Conservation (phyloP, 2,888 invertebrate genomes). For the Priocnemis perturbator region DNA sequence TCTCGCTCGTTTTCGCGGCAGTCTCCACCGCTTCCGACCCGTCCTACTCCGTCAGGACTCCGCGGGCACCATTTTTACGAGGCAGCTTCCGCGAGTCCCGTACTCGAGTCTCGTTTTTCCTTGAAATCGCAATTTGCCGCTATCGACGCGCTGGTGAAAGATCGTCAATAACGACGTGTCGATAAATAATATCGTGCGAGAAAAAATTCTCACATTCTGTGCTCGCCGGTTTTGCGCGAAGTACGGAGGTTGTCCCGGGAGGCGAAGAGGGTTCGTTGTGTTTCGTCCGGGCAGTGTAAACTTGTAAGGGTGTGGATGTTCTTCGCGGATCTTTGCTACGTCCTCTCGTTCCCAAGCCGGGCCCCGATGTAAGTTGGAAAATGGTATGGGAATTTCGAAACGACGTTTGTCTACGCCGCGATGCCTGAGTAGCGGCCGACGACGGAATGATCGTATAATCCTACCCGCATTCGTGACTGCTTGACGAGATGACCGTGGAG, state of each 20-base stretch:
- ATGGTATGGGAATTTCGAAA: too few relatives aligned
- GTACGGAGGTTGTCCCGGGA: background rate
- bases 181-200: slow-evolving; percentile 17
- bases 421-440: slow-evolving; percentile 19
- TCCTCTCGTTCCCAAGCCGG: too few relatives aligned
- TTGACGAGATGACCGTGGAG: background rate
- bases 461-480: slow-evolving; percentile 19
- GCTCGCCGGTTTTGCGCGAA: too few relatives aligned
- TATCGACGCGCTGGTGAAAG: background rate
- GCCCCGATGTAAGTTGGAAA: too few relatives aligned
- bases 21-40: slow-evolving; percentile 16
- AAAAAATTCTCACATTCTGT: too few relatives aligned
- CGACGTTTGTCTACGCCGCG: background rate
- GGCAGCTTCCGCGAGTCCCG: slow-evolving; percentile 27
- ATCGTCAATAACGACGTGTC: slow-evolving; percentile 5
- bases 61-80: slow-evolving; percentile 50
- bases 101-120: slow-evolving; percentile 13
- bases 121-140: slow-evolving; percentile 41
- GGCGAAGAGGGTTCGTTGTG: background rate
- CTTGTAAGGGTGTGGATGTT: too few relatives aligned
- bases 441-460: slow-evolving; percentile 38
- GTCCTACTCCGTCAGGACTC: slow-evolving; percentile 13
- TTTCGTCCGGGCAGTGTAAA: too few relatives aligned
- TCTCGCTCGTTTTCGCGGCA: slow-evolving; percentile 23
- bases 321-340: too few relatives aligned